These are phyloP conservation scores for Aselliscus stoliczkanus DNA, from an alignment of 2,797 vertebrate species.

Conservation along the genomic window DNA sequence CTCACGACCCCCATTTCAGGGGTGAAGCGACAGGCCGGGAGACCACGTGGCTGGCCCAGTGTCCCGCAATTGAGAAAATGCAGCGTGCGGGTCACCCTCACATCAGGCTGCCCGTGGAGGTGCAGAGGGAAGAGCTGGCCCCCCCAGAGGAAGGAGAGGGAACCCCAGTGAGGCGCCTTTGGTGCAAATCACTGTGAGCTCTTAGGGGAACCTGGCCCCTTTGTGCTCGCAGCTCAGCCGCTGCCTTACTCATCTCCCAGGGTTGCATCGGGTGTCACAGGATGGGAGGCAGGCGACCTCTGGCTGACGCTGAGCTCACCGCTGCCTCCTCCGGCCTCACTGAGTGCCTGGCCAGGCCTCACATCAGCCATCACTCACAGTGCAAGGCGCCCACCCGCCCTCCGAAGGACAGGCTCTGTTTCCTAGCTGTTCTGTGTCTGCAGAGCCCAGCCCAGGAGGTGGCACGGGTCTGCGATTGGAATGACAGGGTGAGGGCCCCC, in stretches of 20 bases:
- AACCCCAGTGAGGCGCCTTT: not conserved
- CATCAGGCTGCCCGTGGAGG: not conserved
- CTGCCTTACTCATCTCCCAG: conserved; percentile 23
- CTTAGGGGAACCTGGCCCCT: not conserved
- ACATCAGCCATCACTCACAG: fast-evolving
- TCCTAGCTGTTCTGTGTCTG: not conserved
- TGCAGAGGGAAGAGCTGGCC: not conserved
- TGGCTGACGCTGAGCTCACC: not conserved
- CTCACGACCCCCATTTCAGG: not conserved
- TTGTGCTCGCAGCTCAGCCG: not conserved
- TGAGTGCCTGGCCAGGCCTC: too few relatives aligned
- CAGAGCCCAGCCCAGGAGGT: not conserved
- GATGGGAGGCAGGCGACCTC: not conserved
- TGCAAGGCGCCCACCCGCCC: fast-evolving
- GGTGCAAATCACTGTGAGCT: not conserved
- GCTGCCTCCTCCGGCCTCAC: not conserved
- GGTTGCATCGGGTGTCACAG: not conserved
- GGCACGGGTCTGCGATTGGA: not conserved
- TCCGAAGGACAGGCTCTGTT: not conserved
- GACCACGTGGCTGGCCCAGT: too few relatives aligned
- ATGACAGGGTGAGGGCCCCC: not conserved
- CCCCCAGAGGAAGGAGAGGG: not conserved
- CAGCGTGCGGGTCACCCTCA: not conserved
- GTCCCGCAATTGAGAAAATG: not conserved
- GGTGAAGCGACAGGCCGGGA: not conserved